These are phyloP conservation scores for Emys orbicularis DNA, from an alignment of 2,797 vertebrate genomes.

Conservation along the genomic window DNA sequence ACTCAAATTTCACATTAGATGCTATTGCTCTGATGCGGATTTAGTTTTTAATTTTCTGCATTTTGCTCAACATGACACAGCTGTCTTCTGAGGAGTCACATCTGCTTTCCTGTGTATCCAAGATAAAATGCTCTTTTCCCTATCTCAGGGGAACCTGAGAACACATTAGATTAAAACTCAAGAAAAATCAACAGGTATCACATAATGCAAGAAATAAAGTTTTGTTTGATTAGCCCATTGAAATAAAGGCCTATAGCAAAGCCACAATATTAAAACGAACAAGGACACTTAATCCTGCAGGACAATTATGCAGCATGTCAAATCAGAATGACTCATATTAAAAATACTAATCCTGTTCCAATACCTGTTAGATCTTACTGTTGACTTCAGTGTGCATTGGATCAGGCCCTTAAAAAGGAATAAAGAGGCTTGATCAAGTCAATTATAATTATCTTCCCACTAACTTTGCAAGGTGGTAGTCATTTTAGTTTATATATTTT, in stretches of 20 bases:
- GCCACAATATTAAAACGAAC: conserved; percentile 49
- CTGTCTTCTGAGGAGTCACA: conserved; percentile 51
- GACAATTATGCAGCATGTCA: neutral
- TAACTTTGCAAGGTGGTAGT: neutral
- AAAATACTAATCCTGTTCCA: neutral
- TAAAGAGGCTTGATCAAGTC: neutral
- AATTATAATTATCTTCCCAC: neutral
- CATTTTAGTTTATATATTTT: neutral
- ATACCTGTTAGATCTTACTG: neutral
- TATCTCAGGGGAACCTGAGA: conserved; percentile 65
- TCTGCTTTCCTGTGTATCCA: neutral
- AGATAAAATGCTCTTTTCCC: conserved; percentile 61
- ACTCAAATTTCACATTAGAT: conserved; percentile 72
- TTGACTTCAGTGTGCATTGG: neutral
- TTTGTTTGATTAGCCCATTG: conserved; percentile 64
- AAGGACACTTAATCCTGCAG: conserved; percentile 45
- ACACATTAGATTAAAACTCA: conserved; percentile 65
- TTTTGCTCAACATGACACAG: conserved; percentile 43
- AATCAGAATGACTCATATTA: neutral
- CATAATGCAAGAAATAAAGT: conserved; percentile 68
- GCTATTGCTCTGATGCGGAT: conserved; percentile 55
- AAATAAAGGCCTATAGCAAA: conserved; percentile 60
- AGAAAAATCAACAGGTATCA: conserved; percentile 61
- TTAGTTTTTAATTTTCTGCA: conserved; percentile 73
- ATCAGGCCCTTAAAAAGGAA: neutral